phyloP scores from a whole-genome alignment of 2,888 invertebrate genomes.

The Nomada hirtipes region DNA sequence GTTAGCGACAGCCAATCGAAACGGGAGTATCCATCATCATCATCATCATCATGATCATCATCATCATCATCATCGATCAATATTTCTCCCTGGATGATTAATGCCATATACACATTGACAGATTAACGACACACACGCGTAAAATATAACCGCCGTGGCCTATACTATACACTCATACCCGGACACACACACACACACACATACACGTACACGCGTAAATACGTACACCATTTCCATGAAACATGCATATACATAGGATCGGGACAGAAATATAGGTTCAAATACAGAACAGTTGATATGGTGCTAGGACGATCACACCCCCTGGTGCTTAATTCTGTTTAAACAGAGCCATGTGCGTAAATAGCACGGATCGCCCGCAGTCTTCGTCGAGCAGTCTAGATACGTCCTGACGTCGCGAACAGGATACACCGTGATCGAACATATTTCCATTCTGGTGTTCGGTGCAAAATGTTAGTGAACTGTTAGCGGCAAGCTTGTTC shows the following conservation, averaged over 20 bases:
- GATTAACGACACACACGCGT: constrained; percentile 11
- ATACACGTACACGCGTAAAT: constrained; percentile 7
- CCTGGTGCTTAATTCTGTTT: constrained; percentile 71
- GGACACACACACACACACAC: constrained; percentile 19
- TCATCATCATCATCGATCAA: constrained; percentile 38
- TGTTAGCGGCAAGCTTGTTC: neutral
- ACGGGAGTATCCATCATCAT: constrained; percentile 36
- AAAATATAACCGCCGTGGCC: neutral
- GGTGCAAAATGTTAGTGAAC: neutral
- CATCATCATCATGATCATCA: neutral
- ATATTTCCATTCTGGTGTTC: constrained; percentile 41
- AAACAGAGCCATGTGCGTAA: constrained; percentile 55
- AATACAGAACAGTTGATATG: constrained; percentile 63
- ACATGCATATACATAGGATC: neutral
- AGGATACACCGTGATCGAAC: constrained; percentile 54
- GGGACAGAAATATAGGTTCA: constrained; percentile 28
- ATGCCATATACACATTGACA: constrained; percentile 48
- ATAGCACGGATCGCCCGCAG: constrained; percentile 63
- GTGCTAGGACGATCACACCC: constrained; percentile 73
- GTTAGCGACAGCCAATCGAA: constrained; percentile 51
- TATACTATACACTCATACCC: constrained; percentile 29
- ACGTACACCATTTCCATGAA: constrained; percentile 1
- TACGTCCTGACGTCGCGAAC: constrained; percentile 69
- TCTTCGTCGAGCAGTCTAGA: constrained; percentile 65
- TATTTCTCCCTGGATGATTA: constrained; percentile 45